phyloP scores from a whole-genome alignment of 2,888 invertebrate species.

The Leptopilina drosophilae region DNA sequence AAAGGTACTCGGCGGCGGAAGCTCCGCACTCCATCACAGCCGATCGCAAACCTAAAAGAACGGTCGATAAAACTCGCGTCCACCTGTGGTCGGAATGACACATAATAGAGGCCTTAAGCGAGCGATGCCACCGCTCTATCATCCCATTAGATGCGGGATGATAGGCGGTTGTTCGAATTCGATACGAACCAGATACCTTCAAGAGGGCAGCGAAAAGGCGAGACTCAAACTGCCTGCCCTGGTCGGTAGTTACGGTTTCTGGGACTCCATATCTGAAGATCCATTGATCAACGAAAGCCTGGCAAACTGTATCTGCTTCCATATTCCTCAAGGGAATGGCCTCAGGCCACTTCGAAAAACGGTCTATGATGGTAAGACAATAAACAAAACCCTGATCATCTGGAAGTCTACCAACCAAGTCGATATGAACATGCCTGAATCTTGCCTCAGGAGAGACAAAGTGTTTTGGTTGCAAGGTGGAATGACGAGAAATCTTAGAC shows the following conservation, averaged over 20 bases:
- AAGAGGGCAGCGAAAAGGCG: not conserved
- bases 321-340: not conserved
- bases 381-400: not conserved
- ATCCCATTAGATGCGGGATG: slow-evolving; percentile 10
- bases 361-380: not conserved
- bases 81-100: not conserved
- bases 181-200: not conserved
- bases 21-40: not conserved
- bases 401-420: not conserved
- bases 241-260: not conserved
- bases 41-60: not conserved
- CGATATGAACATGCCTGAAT: not conserved
- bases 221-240: not conserved
- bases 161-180: not conserved
- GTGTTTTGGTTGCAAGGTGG: not conserved
- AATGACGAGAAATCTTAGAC: not conserved
- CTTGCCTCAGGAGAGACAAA: not conserved
- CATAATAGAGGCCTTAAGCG: not conserved
- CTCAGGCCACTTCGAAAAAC: not conserved
- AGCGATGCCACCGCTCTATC: not conserved
- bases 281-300: not conserved
- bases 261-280: not conserved
- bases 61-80: not conserved
- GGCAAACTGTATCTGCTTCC: not conserved
- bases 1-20: not conserved